Evolutionary conservation across 2,113 vertebrate species (phyloP).

Genomic region (Salvator merianae): DNA sequence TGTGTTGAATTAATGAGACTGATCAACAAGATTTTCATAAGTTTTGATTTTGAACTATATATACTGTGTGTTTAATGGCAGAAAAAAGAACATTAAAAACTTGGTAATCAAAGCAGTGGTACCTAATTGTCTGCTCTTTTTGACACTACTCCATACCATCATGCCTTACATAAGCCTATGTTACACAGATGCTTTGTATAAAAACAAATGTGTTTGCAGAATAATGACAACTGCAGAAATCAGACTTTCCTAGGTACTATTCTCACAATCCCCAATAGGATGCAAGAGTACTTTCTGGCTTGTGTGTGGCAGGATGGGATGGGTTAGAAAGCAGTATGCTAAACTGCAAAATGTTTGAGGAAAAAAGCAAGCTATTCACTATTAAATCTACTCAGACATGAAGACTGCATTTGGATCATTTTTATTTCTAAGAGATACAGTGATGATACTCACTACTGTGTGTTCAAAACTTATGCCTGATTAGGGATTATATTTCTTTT

Average conservation of each 20-base stretch:
- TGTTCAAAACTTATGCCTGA: slow-evolving; percentile 64
- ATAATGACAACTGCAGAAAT: slow-evolving; percentile 6
- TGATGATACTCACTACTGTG: slow-evolving; percentile 53
- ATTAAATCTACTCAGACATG: slow-evolving; percentile 42
- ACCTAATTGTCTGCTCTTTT: not conserved
- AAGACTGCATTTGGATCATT: slow-evolving; percentile 43
- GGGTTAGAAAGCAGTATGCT: slow-evolving; percentile 9
- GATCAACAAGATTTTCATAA: slow-evolving; percentile 43
- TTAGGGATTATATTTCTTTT: slow-evolving; percentile 8
- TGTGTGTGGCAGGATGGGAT: not conserved
- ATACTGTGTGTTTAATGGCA: slow-evolving; percentile 34
- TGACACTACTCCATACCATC: not conserved
- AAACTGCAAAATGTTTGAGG: slow-evolving; percentile 39
- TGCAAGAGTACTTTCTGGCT: slow-evolving; percentile 15
- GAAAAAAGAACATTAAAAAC: slow-evolving; percentile 3
- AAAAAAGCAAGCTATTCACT: not conserved
- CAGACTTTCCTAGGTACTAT: not conserved
- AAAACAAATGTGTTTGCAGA: not conserved
- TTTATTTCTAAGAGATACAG: slow-evolving; percentile 33
- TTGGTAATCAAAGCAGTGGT: slow-evolving; percentile 27
- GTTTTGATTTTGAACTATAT: slow-evolving; percentile 11
- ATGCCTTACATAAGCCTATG: not conserved
- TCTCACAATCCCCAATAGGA: no score
- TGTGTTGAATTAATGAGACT: slow-evolving; percentile 44
- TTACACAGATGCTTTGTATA: not conserved